Base-by-base conservation (phyloP, 2,113 vertebrate genomes). In the Grus americana region DNA sequence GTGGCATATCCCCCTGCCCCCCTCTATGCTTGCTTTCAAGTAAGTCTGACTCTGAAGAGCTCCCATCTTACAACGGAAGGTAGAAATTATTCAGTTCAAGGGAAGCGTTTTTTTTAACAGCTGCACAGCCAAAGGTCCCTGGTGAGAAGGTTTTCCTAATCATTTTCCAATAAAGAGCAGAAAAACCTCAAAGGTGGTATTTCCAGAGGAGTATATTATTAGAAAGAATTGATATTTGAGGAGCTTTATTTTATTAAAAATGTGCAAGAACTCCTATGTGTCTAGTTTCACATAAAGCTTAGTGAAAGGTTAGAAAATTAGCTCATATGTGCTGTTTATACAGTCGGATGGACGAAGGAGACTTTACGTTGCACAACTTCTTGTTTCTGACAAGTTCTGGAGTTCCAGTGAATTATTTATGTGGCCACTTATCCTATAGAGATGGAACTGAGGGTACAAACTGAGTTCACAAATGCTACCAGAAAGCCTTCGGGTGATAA, bases 231-330 rank as follows among this genome's bases (percentile, higher is more conserved):
- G 24, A 22, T 96, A 96, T 95, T 92, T 85, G 95, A 94, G 74
- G 76, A 92, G 76, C 73, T 93, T 94, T 81, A 46, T 82, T 88
- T 95, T 92, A 92, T 93, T 94, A 88, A 90, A 92, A 90, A 68
- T 21, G 68, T 92, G 57, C 27, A 65, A 71, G 80, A 68, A 44
- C 38, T 74, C 71, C 86, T 87, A 11, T 38, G 75, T 84, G 40
- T 18, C 30, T 40, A 15, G 40, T 87, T 91, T 66, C 66, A 65
- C 21, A 36, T 61, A 44, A 74, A 86, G 80, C 79, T 85, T 58
- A 73, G 91, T 38, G 67, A 85, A 94, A 96, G 86, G 80, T 89
- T 93, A 87, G 62, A 57, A 91, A 94, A 94, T 95, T 58, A 96
- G 83, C 83, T 93, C 79, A 10, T 61, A 40, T 40, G 38, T 72